These are phyloP conservation scores for Sceloporus tristichus DNA, from an alignment of 2,113 vertebrate genomes.

Conservation along the genomic window DNA sequence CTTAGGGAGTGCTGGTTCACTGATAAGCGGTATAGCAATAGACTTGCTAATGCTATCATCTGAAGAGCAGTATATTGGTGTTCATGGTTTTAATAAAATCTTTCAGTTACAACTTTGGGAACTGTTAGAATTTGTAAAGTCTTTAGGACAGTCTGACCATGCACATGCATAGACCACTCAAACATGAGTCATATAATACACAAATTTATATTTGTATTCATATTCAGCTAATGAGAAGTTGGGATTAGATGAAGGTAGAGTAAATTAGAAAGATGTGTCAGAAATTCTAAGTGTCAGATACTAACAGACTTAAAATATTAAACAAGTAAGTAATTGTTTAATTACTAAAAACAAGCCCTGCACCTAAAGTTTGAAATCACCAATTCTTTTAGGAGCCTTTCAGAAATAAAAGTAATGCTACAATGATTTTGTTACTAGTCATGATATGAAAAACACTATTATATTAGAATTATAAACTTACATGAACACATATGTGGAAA, in stretches of 20 bases:
- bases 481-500: not conserved
- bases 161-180: not conserved
- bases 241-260: not conserved
- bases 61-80: not conserved
- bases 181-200: not conserved
- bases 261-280: not conserved
- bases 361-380: not conserved
- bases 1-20: too few species aligned
- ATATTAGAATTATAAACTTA: not conserved
- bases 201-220: not conserved
- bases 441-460: not conserved
- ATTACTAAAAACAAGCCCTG: not conserved
- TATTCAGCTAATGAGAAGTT: not conserved
- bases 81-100: not conserved
- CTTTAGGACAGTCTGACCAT: not conserved
- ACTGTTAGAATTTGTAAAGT: not conserved
- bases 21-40: too few species aligned
- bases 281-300: not conserved
- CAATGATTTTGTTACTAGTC: not conserved
- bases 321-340: not conserved
- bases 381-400: not conserved
- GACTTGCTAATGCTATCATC: not conserved
- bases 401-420: not conserved
- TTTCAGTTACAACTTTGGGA: not conserved
- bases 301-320: not conserved